These are phyloP conservation scores for Brachionus angularis DNA, from an alignment of 1,140 invertebrate genomes.

Conservation along the genomic window DNA sequence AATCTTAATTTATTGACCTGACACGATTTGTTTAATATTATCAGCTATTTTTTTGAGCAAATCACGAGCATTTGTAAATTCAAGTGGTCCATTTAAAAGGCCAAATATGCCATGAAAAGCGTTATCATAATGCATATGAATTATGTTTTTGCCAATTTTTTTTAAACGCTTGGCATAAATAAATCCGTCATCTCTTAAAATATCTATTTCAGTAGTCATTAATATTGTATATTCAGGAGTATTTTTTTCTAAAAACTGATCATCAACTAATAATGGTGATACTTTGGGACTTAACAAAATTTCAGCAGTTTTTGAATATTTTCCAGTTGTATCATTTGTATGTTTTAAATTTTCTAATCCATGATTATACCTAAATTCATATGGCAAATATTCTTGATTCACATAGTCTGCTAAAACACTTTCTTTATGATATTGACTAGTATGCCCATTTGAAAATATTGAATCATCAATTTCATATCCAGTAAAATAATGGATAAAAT, in stretches of 20 bases:
- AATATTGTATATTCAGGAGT: conserved; percentile 28
- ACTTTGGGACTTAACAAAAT: conserved; percentile 25
- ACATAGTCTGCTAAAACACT: conserved; percentile 10
- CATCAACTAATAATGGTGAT: conserved; percentile 26
- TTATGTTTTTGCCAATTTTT: not conserved
- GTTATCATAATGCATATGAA: conserved; percentile 40
- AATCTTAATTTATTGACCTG: too few relatives aligned
- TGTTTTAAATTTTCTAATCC: not conserved
- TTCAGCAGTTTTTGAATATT: not conserved
- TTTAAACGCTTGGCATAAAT: conserved; percentile 35
- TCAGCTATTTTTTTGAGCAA: conserved; percentile 27
- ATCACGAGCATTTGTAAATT: conserved; percentile 14
- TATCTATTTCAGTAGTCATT: conserved; percentile 26
- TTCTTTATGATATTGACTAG: conserved; percentile 8
- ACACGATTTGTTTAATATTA: conserved; percentile 11
- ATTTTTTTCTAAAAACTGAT: not conserved
- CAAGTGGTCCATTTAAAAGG: conserved; percentile 18
- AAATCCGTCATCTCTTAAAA: conserved; percentile 39
- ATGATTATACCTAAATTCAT: not conserved
- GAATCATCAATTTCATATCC: conserved; percentile 14
- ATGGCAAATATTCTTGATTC: not conserved
- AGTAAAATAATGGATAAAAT: conserved; percentile 27
- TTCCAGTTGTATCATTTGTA: conserved; percentile 10
- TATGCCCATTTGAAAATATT: conserved; percentile 32
- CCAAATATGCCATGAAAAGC: conserved; percentile 43